A percentile compares a stretch with the other conserved stretches of the same genome.
Conservation (phyloP, 2,113 vertebrate genomes). For the Cyphomyrus plagiostoma region DNA sequence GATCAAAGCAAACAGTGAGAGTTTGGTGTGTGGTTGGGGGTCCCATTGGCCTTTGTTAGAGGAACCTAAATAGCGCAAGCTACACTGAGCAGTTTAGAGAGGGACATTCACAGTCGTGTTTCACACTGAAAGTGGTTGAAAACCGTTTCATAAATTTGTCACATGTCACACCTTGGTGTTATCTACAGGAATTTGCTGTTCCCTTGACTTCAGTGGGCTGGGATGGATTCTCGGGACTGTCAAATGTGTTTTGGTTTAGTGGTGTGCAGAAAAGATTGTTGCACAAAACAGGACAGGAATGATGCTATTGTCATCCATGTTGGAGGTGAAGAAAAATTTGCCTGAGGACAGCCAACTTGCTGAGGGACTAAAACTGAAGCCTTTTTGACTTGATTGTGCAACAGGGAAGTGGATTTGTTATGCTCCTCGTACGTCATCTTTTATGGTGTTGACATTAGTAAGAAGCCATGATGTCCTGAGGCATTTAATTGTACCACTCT, state of each 20-base stretch:
- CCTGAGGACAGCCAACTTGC: background rate
- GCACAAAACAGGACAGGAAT: background rate
- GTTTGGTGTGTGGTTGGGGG: background rate
- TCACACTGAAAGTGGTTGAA: background rate
- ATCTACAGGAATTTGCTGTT: background rate
- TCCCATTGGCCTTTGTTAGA: background rate
- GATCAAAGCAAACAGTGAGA: slow-evolving; percentile 15
- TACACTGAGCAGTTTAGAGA: background rate
- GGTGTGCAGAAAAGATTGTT: background rate
- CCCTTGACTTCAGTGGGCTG: background rate
- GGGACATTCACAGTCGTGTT: background rate
- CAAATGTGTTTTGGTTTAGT: background rate
- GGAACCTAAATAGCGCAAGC: too few species aligned
- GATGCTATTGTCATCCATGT: background rate
- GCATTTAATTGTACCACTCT: background rate
- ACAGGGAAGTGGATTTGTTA: background rate
- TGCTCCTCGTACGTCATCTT: background rate
- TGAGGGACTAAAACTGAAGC: background rate
- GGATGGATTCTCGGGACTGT: background rate
- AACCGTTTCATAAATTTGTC: background rate
- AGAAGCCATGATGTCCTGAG: background rate
- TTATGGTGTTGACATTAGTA: background rate
- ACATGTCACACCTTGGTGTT: background rate
- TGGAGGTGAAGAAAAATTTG: background rate
- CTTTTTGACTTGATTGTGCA: background rate